phyloP scores from a whole-genome alignment of 2,113 vertebrate genomes.

The Charina bottae region DNA sequence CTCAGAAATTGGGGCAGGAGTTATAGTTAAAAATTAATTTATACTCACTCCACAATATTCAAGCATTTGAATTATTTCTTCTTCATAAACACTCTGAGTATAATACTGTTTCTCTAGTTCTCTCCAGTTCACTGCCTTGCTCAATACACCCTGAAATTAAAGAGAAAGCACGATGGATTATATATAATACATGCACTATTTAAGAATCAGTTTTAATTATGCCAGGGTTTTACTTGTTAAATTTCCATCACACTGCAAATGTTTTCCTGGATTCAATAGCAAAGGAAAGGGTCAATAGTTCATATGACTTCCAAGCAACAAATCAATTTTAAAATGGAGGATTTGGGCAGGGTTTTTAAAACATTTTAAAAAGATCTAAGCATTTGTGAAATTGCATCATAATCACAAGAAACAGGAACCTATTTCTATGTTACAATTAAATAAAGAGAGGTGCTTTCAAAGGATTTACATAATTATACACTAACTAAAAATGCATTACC shows the following conservation, averaged over 20 bases:
- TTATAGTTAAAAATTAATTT: slow-evolving; percentile 12
- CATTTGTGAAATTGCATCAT: neutral
- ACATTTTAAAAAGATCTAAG: neutral
- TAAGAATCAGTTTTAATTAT: neutral
- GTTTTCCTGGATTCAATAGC: neutral
- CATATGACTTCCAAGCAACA: neutral
- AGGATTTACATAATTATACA: neutral
- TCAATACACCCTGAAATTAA: slow-evolving; percentile 87
- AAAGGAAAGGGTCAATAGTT: neutral
- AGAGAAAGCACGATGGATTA: neutral
- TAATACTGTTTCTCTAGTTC: slow-evolving; percentile 96
- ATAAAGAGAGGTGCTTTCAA: neutral
- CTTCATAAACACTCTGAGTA: slow-evolving; percentile 89
- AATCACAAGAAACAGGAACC: neutral
- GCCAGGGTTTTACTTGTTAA: neutral
- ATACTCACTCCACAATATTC: slow-evolving; percentile 95
- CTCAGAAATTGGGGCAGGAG: neutral
- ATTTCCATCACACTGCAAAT: neutral
- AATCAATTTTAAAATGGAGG: neutral
- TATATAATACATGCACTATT: neutral
- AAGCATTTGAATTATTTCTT: slow-evolving; percentile 92
- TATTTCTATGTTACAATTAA: neutral
- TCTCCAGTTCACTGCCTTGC: slow-evolving; percentile 95
- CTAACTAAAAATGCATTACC: slow-evolving; percentile 74
- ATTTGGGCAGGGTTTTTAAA: neutral